phyloP scores from a whole-genome alignment of 53 echinoderm and acorn worm genomes.

The Mesocentrotus franciscanus region DNA sequence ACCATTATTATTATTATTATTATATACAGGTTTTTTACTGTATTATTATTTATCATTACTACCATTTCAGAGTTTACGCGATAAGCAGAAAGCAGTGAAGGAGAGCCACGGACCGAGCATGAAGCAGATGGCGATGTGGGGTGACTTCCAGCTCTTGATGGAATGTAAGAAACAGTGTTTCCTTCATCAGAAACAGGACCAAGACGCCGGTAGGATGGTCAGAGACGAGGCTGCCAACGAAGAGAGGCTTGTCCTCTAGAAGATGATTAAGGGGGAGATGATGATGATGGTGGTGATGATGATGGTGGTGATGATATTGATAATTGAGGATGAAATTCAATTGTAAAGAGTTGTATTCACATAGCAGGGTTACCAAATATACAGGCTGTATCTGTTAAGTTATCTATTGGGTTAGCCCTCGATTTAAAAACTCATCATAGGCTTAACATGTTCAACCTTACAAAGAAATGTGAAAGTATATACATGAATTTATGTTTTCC shows the following conservation, averaged over 20 bases:
- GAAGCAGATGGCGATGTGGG: constrained; percentile 99
- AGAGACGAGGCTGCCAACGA: constrained; percentile 84
- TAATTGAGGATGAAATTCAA: no score
- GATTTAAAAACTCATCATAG: no score
- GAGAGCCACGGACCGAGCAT: constrained; percentile 99
- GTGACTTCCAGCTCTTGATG: constrained; percentile 94
- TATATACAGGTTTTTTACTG: no score
- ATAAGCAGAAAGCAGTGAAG: constrained; percentile 95
- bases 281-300: background rate
- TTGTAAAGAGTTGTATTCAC: no score
- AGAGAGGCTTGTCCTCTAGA: constrained; percentile 87
- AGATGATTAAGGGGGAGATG: background rate
- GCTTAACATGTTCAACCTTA: background rate
- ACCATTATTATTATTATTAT: no score
- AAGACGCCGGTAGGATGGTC: constrained; percentile 19
- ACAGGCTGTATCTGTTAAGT: no score
- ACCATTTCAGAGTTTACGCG: constrained; percentile 83
- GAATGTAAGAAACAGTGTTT: constrained; percentile 94
- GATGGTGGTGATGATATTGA: background rate
- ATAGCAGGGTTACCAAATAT: no score
- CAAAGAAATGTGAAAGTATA: background rate
- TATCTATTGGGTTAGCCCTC: no score
- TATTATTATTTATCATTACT: background rate
- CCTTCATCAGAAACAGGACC: constrained; percentile 74
- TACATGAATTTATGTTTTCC: background rate